These are phyloP conservation scores for Polypedilum vanderplanki DNA, from an alignment of 1,140 invertebrate species.

Conservation along the genomic window DNA sequence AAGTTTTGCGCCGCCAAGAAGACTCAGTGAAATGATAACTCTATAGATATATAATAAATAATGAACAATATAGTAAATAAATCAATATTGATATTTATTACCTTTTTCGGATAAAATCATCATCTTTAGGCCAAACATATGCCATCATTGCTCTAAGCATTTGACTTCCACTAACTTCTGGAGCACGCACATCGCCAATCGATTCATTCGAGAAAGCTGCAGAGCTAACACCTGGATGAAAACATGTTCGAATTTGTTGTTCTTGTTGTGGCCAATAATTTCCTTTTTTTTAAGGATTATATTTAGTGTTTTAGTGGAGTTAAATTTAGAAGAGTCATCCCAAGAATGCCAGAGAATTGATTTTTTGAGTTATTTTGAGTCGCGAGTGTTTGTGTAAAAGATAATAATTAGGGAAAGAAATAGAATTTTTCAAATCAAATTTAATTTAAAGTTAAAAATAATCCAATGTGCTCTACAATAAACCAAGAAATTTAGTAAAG, in stretches of 20 bases:
- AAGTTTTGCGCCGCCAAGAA: conserved; percentile 75
- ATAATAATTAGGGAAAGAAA: not conserved
- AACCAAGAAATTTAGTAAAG: too few species aligned
- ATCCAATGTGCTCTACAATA: too few species aligned
- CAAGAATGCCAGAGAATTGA: not conserved
- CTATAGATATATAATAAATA: conserved; percentile 42
- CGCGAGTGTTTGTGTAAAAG: not conserved
- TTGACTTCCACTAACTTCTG: conserved; percentile 60
- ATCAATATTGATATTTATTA: conserved; percentile 31
- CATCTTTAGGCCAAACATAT: conserved; percentile 91
- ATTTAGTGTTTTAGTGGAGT: conserved; percentile 34
- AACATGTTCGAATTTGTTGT: conserved; percentile 59
- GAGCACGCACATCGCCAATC: conserved; percentile 49
- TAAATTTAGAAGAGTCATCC: conserved; percentile 37
- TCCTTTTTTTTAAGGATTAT: not conserved
- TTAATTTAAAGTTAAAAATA: conserved; percentile 32
- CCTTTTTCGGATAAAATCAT: conserved; percentile 39
- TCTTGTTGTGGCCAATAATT: conserved; percentile 34
- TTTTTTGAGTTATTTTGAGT: not conserved
- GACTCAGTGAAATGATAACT: conserved; percentile 75
- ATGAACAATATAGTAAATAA: conserved; percentile 31
- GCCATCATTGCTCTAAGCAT: conserved; percentile 83
- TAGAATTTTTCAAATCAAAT: conserved; percentile 37
- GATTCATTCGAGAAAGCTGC: conserved; percentile 59
- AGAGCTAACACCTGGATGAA: conserved; percentile 69